These are phyloP conservation scores for Stegodyphus mimosarum DNA, from an alignment of 1,140 invertebrate genomes.

Conservation along the genomic window DNA sequence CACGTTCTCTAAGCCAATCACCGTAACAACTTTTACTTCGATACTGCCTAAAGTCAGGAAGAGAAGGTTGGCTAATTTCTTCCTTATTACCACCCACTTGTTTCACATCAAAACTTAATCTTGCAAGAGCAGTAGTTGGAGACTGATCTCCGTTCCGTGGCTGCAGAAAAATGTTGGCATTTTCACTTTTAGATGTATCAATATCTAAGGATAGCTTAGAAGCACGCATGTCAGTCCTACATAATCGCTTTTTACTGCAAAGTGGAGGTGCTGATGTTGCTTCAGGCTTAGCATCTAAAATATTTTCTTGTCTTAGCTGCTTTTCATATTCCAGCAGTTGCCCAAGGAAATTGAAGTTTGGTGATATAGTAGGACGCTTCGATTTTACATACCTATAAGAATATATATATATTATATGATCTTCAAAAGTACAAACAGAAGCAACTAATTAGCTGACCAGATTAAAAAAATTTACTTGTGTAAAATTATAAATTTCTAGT, in stretches of 20 bases:
- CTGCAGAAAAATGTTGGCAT: not conserved
- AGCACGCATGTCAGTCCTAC: conserved; percentile 27
- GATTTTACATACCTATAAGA: conserved; percentile 70
- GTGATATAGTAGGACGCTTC: conserved; percentile 70
- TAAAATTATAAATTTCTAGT: too few species aligned
- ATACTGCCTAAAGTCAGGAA: not conserved
- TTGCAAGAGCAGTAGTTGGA: conserved; percentile 69
- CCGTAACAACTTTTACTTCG: conserved; percentile 36
- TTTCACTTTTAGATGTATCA: not conserved
- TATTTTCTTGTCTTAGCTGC: conserved; percentile 61
- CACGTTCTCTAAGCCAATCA: conserved; percentile 12
- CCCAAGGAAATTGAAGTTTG: conserved; percentile 76
- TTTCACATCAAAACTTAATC: conserved; percentile 67
- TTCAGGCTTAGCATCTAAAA: conserved; percentile 50
- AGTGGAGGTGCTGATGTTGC: conserved; percentile 6
- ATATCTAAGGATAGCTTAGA: conserved; percentile 29
- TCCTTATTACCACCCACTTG: not conserved
- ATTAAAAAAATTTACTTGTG: too few species aligned
- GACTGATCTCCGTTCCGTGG: conserved; percentile 65
- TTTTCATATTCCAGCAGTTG: conserved; percentile 74
- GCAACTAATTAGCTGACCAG: too few species aligned
- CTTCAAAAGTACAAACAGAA: too few species aligned
- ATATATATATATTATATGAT: not conserved
- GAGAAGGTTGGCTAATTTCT: not conserved
- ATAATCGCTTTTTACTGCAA: conserved; percentile 42